Evolutionary conservation across 2,888 invertebrate genomes (phyloP).

Genomic region (Exephanes ischioxanthus): DNA sequence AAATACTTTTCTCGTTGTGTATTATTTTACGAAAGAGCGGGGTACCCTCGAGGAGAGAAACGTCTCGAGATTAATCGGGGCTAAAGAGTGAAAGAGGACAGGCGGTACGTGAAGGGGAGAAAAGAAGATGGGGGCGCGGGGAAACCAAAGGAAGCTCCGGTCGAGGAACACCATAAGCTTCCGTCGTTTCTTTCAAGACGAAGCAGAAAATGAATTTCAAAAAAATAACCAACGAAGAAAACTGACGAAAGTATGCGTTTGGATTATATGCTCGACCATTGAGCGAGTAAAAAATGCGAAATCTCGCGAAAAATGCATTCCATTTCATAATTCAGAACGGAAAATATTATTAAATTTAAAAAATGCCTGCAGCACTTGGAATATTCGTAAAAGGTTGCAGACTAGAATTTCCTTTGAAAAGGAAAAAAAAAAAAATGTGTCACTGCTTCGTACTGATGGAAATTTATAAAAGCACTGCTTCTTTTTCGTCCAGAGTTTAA

Average conservation of each 20-base stretch:
- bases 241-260: neutral
- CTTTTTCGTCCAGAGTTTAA: neutral
- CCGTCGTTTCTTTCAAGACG: neutral
- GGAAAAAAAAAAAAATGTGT: neutral
- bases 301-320: neutral
- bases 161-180: slow-evolving; percentile 5
- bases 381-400: too few relatives aligned
- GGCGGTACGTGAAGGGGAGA: neutral
- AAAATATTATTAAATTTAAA: neutral
- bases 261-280: neutral
- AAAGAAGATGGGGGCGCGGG: neutral
- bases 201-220: neutral
- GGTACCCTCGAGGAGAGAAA: slow-evolving; percentile 42
- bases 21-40: slow-evolving; percentile 40
- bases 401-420: neutral
- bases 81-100: slow-evolving; percentile 40
- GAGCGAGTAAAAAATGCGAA: neutral
- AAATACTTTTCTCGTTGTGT: slow-evolving; percentile 35
- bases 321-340: neutral
- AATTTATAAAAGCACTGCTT: neutral
- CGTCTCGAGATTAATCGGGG: slow-evolving; percentile 46
- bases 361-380: too few relatives aligned
- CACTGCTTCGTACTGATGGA: neutral
- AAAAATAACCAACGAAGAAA: neutral
- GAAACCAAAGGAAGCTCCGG: neutral